Evolutionary conservation across 2,888 invertebrate species (phyloP).

Genomic region (Drepana falcataria): DNA sequence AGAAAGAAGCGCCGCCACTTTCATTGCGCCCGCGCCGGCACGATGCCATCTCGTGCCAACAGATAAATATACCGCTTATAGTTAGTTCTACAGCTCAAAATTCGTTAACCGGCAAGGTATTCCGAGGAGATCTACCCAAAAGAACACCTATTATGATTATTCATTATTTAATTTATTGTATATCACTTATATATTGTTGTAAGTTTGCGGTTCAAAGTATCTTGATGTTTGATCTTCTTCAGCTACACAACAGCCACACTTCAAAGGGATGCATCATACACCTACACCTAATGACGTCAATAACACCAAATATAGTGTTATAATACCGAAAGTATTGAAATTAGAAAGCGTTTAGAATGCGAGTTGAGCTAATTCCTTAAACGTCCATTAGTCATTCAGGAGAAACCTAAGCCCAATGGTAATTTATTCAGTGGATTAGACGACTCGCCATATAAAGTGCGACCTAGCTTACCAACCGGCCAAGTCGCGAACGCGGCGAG

Average conservation of each 20-base stretch:
- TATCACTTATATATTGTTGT: no score
- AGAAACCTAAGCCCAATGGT: constrained; percentile 64
- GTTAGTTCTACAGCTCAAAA: background rate
- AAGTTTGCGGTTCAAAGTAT: no score
- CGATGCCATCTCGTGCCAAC: constrained; percentile 13
- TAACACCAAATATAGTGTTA: no score
- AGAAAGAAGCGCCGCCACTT: constrained; percentile 35
- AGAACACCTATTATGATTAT: no score
- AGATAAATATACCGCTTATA: background rate
- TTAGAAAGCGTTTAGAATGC: constrained; percentile 50
- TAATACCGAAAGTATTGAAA: constrained; percentile 17
- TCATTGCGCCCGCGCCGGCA: constrained; percentile 25
- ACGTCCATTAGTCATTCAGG: constrained; percentile 65
- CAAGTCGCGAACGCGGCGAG: constrained; percentile 19
- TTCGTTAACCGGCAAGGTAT: no score
- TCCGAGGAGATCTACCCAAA: no score
- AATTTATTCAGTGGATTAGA: constrained; percentile 69
- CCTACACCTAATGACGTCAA: no score
- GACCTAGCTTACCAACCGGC: constrained; percentile 42
- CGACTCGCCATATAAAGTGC: constrained; percentile 70
- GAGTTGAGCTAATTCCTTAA: constrained; percentile 58
- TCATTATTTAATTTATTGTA: no score
- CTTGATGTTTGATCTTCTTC: no score
- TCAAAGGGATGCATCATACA: no score
- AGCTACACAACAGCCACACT: no score